Base-by-base conservation (phyloP, 2,113 vertebrate species). In the Siphamia tubifer region DNA sequence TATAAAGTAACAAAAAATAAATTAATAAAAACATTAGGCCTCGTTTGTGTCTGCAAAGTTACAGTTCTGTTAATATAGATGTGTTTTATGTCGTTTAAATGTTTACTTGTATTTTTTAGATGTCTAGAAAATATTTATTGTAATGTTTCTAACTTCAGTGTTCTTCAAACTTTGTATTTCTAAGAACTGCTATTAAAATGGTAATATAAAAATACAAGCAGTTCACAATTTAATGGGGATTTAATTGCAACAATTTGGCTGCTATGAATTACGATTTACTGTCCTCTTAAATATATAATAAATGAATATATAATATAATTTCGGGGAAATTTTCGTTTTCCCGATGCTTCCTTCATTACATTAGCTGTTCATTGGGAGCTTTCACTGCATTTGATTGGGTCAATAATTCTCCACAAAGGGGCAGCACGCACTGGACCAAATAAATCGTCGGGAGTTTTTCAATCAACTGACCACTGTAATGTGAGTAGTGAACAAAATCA, bases 371-470 rank as follows among this genome's bases (percentile, higher is more conserved):
- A 64, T 39, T 62, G 49, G 10, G 51, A 42, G 42, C 54, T 38
- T 61, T 66, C 27, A 28, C 23, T 40, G 69, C 48, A 16, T 62
- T 62, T 79, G 68, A 70, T 64, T 75, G 62, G 63, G 68, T 66
- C 58, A 55, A 68, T 60, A 61, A 65, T 71, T 72, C 38, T 77
- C 78, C 79, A 81, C 80, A 61, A 25, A 77, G 79, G 79, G 82
- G 87, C 85, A 86, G 77, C 77, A 66, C 36, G 58, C 51, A 52
- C 58, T 20, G 76, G 55, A 42, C 48, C 69, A 53, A 36, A 53
- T 28, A 47, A 13, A 40, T 17, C 15, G 6, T 3, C 48, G 7
- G 20, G 19, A n/a, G 16, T 60, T 49, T 48, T 62, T 47, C 23
- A 5, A 42, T 48, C 44, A 34, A 10, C 8, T n/a, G 10, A n/a